These are phyloP conservation scores for Euwallacea fornicatus DNA, from an alignment of 1,140 invertebrate genomes.

Conservation along the genomic window DNA sequence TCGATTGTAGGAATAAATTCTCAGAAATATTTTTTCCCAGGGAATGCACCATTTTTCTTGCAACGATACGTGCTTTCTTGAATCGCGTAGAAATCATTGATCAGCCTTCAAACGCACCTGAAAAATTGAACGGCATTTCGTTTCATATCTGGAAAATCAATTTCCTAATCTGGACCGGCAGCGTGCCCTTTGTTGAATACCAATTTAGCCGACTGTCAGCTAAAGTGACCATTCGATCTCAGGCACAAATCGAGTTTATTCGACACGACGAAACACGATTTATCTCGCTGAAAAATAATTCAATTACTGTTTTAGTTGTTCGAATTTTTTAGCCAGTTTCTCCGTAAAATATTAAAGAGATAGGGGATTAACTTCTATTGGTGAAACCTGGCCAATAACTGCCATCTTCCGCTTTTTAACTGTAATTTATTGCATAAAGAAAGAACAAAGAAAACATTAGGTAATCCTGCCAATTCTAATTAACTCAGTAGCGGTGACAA, in stretches of 20 bases:
- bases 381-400: too few relatives aligned
- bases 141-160: conserved; percentile 20
- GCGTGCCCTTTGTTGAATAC: conserved; percentile 17
- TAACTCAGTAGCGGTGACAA: not conserved
- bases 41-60: too few relatives aligned
- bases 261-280: conserved; percentile 36
- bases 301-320: conserved; percentile 34
- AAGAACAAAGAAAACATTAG: not conserved
- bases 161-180: conserved; percentile 12
- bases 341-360: too few relatives aligned
- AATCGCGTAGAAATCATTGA: not conserved
- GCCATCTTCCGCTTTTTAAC: too few relatives aligned
- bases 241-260: conserved; percentile 28
- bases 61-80: too few relatives aligned
- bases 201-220: conserved; percentile 16
- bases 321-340: too few relatives aligned
- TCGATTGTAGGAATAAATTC: not conserved
- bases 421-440: not conserved
- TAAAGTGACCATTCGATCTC: conserved; percentile 29
- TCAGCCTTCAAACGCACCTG: conserved; percentile 2
- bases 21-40: too few relatives aligned
- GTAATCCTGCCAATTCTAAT: not conserved
- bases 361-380: too few relatives aligned
- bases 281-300: conserved; percentile 42
- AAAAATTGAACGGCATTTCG: conserved; percentile 4